phyloP scores from a whole-genome alignment of 2,113 vertebrate genomes.

The Pelmatolapia mariae region DNA sequence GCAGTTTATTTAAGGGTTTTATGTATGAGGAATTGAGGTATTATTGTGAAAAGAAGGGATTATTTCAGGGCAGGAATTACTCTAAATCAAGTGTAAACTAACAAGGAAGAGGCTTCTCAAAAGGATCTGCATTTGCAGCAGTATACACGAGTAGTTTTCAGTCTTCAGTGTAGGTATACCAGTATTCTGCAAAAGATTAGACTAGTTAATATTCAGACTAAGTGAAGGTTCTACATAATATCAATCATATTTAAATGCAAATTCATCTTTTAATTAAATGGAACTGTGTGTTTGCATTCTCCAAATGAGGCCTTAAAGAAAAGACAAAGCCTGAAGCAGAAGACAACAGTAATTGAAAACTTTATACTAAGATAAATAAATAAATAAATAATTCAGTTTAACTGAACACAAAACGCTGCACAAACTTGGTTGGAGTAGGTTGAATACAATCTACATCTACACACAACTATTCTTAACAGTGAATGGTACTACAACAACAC shows the following conservation, averaged over 20 bases:
- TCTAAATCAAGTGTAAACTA: neutral
- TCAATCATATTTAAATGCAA: neutral
- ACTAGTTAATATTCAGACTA: neutral
- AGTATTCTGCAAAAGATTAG: neutral
- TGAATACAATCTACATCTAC: constrained; percentile 6
- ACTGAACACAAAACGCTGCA: no score
- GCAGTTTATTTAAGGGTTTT: neutral
- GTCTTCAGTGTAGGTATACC: neutral
- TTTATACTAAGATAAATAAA: neutral
- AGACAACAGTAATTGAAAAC: neutral
- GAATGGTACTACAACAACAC: constrained; percentile 32
- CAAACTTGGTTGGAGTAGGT: neutral
- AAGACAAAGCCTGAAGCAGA: neutral
- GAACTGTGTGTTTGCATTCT: neutral
- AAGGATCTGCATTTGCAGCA: neutral
- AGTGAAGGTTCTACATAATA: neutral
- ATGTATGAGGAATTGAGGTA: neutral
- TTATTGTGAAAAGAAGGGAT: neutral
- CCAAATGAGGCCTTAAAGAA: neutral
- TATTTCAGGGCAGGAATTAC: neutral
- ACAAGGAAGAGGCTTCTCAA: constrained; percentile 12
- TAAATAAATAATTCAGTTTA: neutral
- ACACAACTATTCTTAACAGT: constrained; percentile 47
- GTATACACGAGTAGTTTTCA: neutral
- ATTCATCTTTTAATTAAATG: neutral